phyloP scores from a whole-genome alignment of 2,888 invertebrate genomes.

The Aleiodes leptofemur region DNA sequence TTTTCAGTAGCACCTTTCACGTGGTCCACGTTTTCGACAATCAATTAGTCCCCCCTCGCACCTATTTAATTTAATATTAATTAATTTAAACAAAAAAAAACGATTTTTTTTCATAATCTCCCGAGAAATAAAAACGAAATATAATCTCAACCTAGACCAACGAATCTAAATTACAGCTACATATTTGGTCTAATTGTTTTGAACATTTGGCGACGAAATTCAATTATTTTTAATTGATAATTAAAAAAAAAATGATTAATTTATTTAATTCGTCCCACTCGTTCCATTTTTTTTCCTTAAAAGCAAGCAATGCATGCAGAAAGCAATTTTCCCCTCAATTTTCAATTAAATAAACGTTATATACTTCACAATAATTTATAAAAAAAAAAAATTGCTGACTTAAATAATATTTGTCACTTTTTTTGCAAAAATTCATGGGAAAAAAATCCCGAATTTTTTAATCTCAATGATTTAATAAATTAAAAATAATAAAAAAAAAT shows the following conservation, averaged over 20 bases:
- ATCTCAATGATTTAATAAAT: slow-evolving; percentile 1
- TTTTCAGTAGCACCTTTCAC: slow-evolving; percentile 27
- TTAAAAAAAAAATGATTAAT: slow-evolving; percentile 9
- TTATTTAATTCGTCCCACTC: slow-evolving; percentile 17
- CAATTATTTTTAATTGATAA: not conserved
- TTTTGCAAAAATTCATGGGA: not conserved
- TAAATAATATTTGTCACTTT: not conserved
- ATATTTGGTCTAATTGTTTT: slow-evolving; percentile 42
- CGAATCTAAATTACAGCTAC: slow-evolving; percentile 39
- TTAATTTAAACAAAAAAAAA: not conserved
- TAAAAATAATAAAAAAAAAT: not conserved
- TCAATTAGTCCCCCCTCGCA: not conserved
- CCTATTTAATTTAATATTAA: not conserved
- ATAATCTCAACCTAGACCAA: slow-evolving; percentile 41
- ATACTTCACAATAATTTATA: not conserved
- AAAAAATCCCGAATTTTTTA: not conserved
- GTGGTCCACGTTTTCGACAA: slow-evolving; percentile 13
- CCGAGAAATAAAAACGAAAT: slow-evolving; percentile 16
- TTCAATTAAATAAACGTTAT: not conserved
- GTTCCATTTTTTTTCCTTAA: not conserved
- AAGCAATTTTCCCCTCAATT: slow-evolving; percentile 2
- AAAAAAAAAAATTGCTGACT: not conserved
- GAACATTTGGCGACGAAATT: slow-evolving; percentile 27
- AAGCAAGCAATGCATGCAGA: slow-evolving; percentile 22
- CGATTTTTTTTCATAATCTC: slow-evolving; percentile 10